Conservation (phyloP, 2,113 vertebrate species). For the Tricholaema leucomelas region DNA sequence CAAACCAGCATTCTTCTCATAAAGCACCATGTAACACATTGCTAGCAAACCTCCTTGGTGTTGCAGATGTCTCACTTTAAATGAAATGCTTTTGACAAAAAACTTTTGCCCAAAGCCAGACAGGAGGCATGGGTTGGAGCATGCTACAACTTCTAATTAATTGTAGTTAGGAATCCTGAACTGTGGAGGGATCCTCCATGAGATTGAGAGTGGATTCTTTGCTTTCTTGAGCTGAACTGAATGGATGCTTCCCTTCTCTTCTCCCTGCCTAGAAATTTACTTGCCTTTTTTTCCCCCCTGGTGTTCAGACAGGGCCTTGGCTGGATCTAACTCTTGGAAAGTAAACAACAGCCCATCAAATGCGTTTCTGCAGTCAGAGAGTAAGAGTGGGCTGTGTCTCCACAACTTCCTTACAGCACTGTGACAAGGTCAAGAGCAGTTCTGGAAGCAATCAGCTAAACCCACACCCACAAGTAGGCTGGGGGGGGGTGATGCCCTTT, state of each 20-base stretch:
- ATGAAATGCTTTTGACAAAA: background rate
- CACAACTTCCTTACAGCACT: background rate
- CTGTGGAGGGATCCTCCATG: background rate
- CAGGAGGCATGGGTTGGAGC: background rate
- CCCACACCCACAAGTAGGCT: too few relatives aligned
- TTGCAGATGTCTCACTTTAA: background rate
- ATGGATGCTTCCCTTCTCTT: background rate
- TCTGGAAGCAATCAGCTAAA: background rate
- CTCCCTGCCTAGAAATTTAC: background rate
- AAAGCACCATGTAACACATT: accelerated
- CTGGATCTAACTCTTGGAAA: background rate
- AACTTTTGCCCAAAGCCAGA: background rate
- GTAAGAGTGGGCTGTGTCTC: background rate
- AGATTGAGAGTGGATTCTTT: background rate
- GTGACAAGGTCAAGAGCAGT: background rate
- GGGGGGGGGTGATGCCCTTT: background rate
- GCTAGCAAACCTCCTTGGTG: background rate
- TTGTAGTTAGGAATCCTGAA: background rate
- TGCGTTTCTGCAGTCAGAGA: background rate
- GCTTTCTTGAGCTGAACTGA: background rate
- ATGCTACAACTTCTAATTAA: background rate
- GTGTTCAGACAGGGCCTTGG: background rate
- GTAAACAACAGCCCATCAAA: background rate
- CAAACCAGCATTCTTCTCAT: background rate
- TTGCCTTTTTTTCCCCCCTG: too few relatives aligned